Percentiles rank a stretch among this genome's conserved stretches.
These are phyloP conservation scores for Matsumyia berberina DNA, from an alignment of 2,888 invertebrate species.

Conservation along the genomic window DNA sequence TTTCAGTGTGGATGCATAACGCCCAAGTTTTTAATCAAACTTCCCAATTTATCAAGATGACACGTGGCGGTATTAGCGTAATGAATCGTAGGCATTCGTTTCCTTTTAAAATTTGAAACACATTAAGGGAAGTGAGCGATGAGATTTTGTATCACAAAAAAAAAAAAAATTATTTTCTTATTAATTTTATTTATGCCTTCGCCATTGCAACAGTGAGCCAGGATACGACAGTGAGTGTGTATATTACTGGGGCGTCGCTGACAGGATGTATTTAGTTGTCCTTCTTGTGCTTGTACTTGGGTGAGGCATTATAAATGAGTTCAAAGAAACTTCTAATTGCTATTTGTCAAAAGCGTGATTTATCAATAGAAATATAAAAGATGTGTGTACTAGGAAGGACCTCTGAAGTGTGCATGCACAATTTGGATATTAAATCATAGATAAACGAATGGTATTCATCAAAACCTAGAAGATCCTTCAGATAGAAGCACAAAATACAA, in stretches of 20 bases:
- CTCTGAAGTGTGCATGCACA: neutral
- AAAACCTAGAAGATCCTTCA: too few species aligned
- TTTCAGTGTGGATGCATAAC: constrained; percentile 66
- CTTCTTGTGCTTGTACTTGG: constrained; percentile 3
- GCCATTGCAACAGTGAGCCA: neutral
- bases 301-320: neutral
- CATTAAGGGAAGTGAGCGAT: constrained; percentile 69
- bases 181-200: constrained; percentile 32
- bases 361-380: constrained; percentile 28
- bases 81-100: constrained; percentile 78
- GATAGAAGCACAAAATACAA: too few species aligned
- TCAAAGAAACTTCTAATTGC: constrained; percentile 30
- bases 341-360: constrained; percentile 63
- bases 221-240: constrained; percentile 38
- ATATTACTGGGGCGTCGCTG: constrained; percentile 40
- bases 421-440: too few species aligned
- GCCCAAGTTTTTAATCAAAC: constrained; percentile 78
- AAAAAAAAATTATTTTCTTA: constrained; percentile 23
- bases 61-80: constrained; percentile 79
- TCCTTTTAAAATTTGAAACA: constrained; percentile 69
- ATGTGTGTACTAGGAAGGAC: too few species aligned
- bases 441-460: too few species aligned
- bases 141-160: constrained; percentile 54
- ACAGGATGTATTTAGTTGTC: constrained; percentile 16
- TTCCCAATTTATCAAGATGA: constrained; percentile 79